These are phyloP conservation scores for Vidua macroura DNA, from an alignment of 2,113 vertebrate genomes.

Conservation along the genomic window DNA sequence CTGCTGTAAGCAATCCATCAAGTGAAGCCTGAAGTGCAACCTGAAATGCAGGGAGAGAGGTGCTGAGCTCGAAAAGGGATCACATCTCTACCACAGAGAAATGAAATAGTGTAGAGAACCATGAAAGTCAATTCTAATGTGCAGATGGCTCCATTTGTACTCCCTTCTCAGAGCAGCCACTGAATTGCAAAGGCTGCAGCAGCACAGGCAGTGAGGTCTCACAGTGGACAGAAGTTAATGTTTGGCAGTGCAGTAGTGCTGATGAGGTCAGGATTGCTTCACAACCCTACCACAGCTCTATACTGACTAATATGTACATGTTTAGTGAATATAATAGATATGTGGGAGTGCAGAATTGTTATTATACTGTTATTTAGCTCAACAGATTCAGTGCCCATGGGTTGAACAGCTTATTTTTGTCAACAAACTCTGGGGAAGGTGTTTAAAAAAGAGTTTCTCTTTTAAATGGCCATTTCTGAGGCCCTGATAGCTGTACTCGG, in stretches of 20 bases:
- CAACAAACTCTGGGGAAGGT: not conserved
- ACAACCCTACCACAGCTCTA: not conserved
- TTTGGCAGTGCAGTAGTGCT: not conserved
- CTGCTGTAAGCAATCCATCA: not conserved
- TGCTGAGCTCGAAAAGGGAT: not conserved
- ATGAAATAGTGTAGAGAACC: not conserved
- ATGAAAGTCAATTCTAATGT: not conserved
- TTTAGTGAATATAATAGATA: not conserved
- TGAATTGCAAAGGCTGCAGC: not conserved
- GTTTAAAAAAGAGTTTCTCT: not conserved
- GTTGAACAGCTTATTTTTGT: not conserved
- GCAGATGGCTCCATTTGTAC: not conserved
- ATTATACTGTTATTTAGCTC: not conserved
- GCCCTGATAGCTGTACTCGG: not conserved
- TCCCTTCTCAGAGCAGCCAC: not conserved
- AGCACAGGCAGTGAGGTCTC: not conserved
- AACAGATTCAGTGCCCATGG: not conserved
- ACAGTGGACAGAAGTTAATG: not conserved
- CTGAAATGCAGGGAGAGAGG: not conserved
- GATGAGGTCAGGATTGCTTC: not conserved
- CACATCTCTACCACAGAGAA: not conserved
- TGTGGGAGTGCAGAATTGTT: not conserved
- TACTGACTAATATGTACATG: not conserved
- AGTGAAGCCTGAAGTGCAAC: not conserved
- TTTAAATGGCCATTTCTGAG: not conserved